These are phyloP conservation scores for Cynopterus brachyotis DNA, from an alignment of 2,113 vertebrate species.

Conservation along the genomic window DNA sequence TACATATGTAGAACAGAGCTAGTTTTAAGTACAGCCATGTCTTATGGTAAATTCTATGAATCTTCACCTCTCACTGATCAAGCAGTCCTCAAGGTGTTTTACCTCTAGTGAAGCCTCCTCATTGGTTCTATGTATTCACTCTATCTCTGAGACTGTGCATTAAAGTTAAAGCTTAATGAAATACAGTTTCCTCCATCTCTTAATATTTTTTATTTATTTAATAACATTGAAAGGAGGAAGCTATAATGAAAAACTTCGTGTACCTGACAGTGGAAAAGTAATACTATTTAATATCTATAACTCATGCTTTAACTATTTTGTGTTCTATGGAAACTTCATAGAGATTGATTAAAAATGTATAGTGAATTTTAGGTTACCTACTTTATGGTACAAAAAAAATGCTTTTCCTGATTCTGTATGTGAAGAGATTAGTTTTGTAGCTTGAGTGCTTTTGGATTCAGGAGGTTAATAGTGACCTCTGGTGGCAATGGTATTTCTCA, in stretches of 20 bases:
- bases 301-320: background rate
- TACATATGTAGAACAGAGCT: background rate
- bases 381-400: background rate
- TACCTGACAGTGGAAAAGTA: background rate
- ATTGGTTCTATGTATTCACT: background rate
- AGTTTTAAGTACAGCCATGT: background rate
- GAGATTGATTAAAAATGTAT: background rate
- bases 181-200: background rate
- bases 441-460: background rate
- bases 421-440: background rate
- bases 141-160: background rate
- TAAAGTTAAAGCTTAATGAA: background rate
- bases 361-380: background rate
- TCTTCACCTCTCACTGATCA: background rate
- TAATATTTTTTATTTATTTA: background rate
- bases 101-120: background rate
- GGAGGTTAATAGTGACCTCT: slow-evolving; percentile 66
- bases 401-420: background rate
- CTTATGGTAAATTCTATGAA: background rate
- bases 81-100: background rate
- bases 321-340: background rate
- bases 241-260: background rate
- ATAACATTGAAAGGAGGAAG: background rate
- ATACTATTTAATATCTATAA: background rate
- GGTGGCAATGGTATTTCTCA: slow-evolving; percentile 62